Evolutionary conservation across 2,888 invertebrate species (phyloP).

Genomic region (Catocala nupta): DNA sequence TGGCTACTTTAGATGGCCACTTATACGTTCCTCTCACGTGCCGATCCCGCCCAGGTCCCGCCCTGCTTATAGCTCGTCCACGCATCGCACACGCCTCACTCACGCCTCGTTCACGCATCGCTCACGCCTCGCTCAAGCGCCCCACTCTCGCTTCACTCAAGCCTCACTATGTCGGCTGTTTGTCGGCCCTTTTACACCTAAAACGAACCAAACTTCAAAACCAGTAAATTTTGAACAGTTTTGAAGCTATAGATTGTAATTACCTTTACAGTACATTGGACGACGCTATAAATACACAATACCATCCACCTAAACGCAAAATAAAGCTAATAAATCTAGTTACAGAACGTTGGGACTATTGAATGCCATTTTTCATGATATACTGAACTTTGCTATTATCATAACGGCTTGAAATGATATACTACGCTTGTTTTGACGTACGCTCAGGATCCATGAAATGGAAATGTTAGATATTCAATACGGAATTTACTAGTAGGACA

Average conservation of each 20-base stretch:
- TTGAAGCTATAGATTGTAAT: not conserved
- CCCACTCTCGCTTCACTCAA: no score
- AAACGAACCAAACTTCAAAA: no score
- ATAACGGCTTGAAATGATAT: conserved; percentile 64
- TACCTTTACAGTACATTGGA: not conserved
- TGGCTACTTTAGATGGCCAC: no score
- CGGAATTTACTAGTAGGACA: conserved; percentile 24
- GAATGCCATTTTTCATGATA: conserved; percentile 64
- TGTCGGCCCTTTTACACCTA: no score
- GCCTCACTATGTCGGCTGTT: no score
- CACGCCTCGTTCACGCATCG: no score
- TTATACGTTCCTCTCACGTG: no score
- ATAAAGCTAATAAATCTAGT: conserved; percentile 45
- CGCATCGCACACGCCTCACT: no score
- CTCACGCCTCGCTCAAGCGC: no score
- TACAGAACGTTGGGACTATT: conserved; percentile 52
- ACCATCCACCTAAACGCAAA: conserved; percentile 2
- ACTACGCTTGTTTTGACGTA: conserved; percentile 55
- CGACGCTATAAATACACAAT: not conserved
- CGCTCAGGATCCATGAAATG: conserved; percentile 40
- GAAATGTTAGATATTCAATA: conserved; percentile 39
- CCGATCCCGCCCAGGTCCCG: no score
- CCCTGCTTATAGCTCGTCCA: no score
- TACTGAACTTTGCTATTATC: conserved; percentile 60
- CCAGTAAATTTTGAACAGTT: no score